These are phyloP conservation scores for Drosophila virilis DNA, from an alignment of 1,140 invertebrate genomes.

Conservation along the genomic window DNA sequence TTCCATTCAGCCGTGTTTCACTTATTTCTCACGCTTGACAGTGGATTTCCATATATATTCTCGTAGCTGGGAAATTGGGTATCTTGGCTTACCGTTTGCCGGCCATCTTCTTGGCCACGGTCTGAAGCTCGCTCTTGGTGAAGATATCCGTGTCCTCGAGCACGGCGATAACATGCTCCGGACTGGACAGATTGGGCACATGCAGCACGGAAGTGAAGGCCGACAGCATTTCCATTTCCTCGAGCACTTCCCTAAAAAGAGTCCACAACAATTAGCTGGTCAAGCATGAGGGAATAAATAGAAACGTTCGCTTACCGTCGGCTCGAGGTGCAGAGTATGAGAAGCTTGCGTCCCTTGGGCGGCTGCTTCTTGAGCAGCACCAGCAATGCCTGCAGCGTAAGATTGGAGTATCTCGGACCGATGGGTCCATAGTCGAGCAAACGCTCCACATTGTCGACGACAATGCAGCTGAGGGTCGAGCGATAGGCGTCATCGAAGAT, in stretches of 20 bases:
- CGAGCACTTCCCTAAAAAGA: conserved; percentile 91
- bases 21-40: too few relatives aligned
- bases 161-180: conserved; percentile 93
- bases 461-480: conserved; percentile 96
- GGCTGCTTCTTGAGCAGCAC: conserved; percentile 98
- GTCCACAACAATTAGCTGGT: too few relatives aligned
- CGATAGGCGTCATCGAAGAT: conserved; percentile 99
- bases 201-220: conserved; percentile 96
- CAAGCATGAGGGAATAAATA: too few relatives aligned
- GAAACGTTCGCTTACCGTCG: conserved; percentile 87
- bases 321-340: conserved; percentile 96
- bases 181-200: conserved; percentile 94
- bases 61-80: too few relatives aligned
- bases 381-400: conserved; percentile 97
- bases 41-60: too few relatives aligned
- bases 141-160: conserved; percentile 95
- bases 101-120: conserved; percentile 90
- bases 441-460: conserved; percentile 99
- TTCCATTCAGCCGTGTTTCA: too few relatives aligned
- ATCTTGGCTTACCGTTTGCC: conserved; percentile 88
- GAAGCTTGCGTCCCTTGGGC: conserved; percentile 94
- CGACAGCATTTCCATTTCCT: conserved; percentile 97
- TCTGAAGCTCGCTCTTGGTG: conserved; percentile 90
- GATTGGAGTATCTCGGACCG: conserved; percentile 98
- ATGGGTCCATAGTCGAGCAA: conserved; percentile 98